Conservation (phyloP, 1,140 invertebrate species). For the Phymorhynchus buccinoides region DNA sequence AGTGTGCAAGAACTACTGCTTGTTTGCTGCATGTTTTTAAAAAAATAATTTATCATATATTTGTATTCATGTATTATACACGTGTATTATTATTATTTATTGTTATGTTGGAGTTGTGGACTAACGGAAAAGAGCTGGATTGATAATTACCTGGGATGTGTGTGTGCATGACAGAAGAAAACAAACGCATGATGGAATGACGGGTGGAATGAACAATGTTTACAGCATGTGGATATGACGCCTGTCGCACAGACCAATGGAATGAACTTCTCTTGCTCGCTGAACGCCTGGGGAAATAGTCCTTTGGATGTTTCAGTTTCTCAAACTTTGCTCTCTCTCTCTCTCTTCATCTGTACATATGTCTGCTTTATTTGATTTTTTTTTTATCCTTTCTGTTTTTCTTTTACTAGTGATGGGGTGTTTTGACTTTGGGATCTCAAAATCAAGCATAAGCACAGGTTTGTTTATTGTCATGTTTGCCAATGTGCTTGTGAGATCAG, state of each 20-base stretch:
- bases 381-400: neutral
- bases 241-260: neutral
- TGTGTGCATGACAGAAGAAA: neutral
- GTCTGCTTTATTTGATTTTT: neutral
- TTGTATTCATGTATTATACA: neutral
- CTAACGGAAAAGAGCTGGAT: neutral
- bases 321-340: neutral
- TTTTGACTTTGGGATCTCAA: slow-evolving; percentile 2
- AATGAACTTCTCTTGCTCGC: neutral
- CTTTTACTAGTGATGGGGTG: neutral
- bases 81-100: neutral
- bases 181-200: neutral
- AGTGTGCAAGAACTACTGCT: neutral
- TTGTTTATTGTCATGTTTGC: neutral
- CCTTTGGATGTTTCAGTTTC: neutral
- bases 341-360: neutral
- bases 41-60: neutral
- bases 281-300: no score
- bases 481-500: neutral
- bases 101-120: neutral
- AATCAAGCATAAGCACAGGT: neutral
- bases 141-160: neutral
- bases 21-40: neutral
- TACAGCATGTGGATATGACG: neutral
- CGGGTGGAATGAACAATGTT: neutral